These are phyloP conservation scores for Miichthys miiuy DNA, from an alignment of 2,797 vertebrate genomes.

Conservation along the genomic window DNA sequence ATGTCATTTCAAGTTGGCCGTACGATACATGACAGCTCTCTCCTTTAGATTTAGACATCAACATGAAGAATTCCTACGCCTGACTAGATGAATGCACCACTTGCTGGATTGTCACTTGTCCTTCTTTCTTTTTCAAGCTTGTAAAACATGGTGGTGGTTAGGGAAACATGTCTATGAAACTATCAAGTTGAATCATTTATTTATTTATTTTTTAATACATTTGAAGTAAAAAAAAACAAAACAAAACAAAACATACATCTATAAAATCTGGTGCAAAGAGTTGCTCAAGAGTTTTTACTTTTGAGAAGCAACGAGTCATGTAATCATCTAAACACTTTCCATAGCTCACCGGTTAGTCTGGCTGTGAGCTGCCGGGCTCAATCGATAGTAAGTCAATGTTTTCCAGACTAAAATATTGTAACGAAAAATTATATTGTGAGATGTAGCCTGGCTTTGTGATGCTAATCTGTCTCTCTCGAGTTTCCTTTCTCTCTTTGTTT, in stretches of 20 bases:
- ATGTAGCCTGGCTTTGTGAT: conserved; percentile 37
- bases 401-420: conserved; percentile 49
- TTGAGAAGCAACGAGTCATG: conserved; percentile 3
- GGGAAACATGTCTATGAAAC: conserved; percentile 6
- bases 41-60: conserved; percentile 30
- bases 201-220: not conserved
- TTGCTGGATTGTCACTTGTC: not conserved
- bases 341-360: conserved; percentile 20
- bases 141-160: not conserved
- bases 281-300: conserved; percentile 4
- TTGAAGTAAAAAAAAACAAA: not conserved
- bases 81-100: conserved; percentile 13
- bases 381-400: conserved; percentile 48
- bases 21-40: conserved; percentile 25
- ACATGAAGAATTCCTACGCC: conserved; percentile 3
- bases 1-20: conserved; percentile 28
- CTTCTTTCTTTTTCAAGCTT: not conserved
- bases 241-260: not conserved
- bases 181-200: not conserved
- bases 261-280: conserved; percentile 23
- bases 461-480: conserved; percentile 24
- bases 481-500: conserved; percentile 4
- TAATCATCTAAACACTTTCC: conserved; percentile 24
- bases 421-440: conserved; percentile 37
- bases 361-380: conserved; percentile 44